Percentiles rank a stretch among this genome's conserved stretches.
phyloP scores from a whole-genome alignment of 1,140 invertebrate species.

The Olivierus martensii region DNA sequence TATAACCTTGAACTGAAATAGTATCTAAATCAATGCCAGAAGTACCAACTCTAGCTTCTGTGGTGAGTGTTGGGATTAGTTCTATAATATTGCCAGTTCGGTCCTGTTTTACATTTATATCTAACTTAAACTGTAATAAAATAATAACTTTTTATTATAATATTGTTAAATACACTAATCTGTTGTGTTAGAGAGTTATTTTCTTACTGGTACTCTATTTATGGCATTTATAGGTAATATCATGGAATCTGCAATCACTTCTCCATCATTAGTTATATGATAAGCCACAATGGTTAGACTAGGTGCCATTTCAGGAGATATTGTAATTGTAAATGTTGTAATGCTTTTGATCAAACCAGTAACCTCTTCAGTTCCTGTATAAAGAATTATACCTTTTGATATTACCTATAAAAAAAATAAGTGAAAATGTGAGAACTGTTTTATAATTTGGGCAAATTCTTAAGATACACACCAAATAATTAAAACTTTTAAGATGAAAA shows the following conservation, averaged over 20 bases:
- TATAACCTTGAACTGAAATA: conserved; percentile 16
- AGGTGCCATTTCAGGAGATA: conserved; percentile 42
- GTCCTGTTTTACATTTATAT: conserved; percentile 21
- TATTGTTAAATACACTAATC: conserved; percentile 6
- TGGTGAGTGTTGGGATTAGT: conserved; percentile 9
- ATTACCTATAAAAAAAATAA: conserved; percentile 29
- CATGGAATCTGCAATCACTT: conserved; percentile 40
- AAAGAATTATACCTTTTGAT: conserved; percentile 34
- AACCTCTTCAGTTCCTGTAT: conserved; percentile 25
- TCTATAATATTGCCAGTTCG: conserved; percentile 19
- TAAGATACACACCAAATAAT: conserved; percentile 36
- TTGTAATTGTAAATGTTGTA: conserved; percentile 32
- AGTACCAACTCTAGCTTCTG: conserved; percentile 15
- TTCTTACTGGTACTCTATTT: conserved; percentile 32
- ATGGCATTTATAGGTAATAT: conserved; percentile 42
- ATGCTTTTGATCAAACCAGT: conserved; percentile 21
- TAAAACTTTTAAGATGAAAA: conserved; percentile 31
- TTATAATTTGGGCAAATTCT: too few species aligned
- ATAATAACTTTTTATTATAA: too few species aligned
- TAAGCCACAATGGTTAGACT: conserved; percentile 42
- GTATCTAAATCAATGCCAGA: conserved; percentile 18
- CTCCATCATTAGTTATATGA: conserved; percentile 31
- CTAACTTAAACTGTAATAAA: conserved; percentile 13
- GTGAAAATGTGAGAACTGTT: too few species aligned
- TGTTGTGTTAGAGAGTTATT: conserved; percentile 29